Base-by-base conservation (phyloP, 2,888 invertebrate species). In the Bellardia bayeri region DNA sequence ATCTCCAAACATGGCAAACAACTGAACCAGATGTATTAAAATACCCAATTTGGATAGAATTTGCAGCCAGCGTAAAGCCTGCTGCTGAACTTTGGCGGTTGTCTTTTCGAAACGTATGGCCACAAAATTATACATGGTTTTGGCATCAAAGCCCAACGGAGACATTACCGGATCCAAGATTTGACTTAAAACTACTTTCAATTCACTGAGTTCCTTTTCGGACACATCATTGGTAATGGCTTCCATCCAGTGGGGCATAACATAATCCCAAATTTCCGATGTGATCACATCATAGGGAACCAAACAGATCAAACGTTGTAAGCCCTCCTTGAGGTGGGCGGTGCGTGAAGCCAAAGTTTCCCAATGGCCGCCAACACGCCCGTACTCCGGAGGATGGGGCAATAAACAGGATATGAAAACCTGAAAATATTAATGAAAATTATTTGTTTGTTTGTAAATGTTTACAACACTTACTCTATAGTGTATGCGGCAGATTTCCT, bases 231-330 rank as follows among this genome's bases (percentile, higher is more conserved):
- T 97, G 74, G 97, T 97, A 89, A 99, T 98, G 0, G 99, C 98
- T 94, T 99, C 99, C 97, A 99, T 97, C 99, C 99, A 99, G 91
- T 98, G 97, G 0, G 99, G 99, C 98, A 99, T 99, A 33, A 99
- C 98, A 92, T 97, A 97, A 92, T 99, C 98, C 99, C 99, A 99
- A 82, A 98, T 98, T 91, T 98, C 98, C 89, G 97, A 96, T 0
- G 98, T 98, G 89, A 99, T 98, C 40, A 99, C 97, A 90, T 99
- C 99, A 93, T 99, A 99, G 0, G 99, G 99, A 49, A 99, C 98
- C 88, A 99, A 94, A 92, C 99, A 99, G 92, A 99, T 98, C 68
- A 99, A 94, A 86, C 99, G 96, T 93, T 98, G 97, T 56, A 99
- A 95, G 3, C 99, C 99, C 92, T 99, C 99, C 93, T 98, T 98